These are phyloP conservation scores for Leptinotarsa peninsularis DNA, from an alignment of 2,888 invertebrate genomes.

Conservation along the genomic window DNA sequence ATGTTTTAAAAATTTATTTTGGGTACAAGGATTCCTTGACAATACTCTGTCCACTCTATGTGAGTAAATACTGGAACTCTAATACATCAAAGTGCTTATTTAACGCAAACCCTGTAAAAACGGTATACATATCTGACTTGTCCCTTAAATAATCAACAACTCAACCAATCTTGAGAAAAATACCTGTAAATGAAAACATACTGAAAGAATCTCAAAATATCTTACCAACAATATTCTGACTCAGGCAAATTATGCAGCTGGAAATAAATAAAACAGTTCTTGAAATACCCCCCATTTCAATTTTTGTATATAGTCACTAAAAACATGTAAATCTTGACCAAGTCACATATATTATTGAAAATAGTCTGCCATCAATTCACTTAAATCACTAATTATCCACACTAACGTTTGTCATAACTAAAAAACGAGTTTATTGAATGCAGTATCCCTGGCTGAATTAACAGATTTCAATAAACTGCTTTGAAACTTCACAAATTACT, in stretches of 20 bases:
- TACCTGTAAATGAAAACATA: conserved; percentile 8
- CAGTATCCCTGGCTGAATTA: neutral
- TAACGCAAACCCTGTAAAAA: neutral
- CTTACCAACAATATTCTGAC: conserved; percentile 60
- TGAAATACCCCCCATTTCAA: conserved; percentile 53
- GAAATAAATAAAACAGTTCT: conserved; percentile 57
- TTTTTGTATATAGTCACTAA: conserved; percentile 37
- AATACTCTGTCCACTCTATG: neutral
- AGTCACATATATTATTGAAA: conserved; percentile 55
- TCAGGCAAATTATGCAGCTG: conserved; percentile 58
- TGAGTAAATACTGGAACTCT: neutral
- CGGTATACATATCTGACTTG: neutral
- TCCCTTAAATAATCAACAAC: neutral
- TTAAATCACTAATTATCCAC: conserved; percentile 52
- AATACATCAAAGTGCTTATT: no score
- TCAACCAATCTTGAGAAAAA: neutral
- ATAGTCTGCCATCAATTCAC: conserved; percentile 55
- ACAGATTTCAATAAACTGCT: neutral
- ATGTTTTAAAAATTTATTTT: no score
- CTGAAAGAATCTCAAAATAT: conserved; percentile 23
- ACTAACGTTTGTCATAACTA: conserved; percentile 36
- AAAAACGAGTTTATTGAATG: conserved; percentile 2
- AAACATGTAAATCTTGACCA: conserved; percentile 29
- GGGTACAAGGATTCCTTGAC: neutral
- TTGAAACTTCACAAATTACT: neutral